Conservation (phyloP, 2,113 vertebrate genomes). For the Ceyx cyanopectus region DNA sequence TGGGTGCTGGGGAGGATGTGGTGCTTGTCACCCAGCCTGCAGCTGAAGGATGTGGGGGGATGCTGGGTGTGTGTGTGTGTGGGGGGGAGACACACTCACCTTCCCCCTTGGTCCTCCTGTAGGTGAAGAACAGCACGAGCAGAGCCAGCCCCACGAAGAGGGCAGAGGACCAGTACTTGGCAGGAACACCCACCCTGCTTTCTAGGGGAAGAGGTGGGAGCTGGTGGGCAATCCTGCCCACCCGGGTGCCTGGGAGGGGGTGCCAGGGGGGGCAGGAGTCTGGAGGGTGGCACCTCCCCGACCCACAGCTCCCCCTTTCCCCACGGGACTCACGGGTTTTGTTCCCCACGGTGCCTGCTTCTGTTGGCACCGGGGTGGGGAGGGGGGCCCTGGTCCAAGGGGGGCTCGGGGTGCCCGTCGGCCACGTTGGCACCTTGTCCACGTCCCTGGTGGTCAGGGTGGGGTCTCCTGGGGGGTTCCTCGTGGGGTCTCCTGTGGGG, state of each 20-base stretch:
- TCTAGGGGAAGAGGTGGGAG: neutral
- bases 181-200: accelerated
- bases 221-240: neutral
- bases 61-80: accelerated
- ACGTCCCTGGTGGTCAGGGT: accelerated
- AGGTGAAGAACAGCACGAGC: slow-evolving; percentile 35
- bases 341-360: accelerated
- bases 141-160: slow-evolving; percentile 6
- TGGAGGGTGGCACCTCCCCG: neutral
- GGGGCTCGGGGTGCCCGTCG: accelerated
- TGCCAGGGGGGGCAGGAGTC: neutral
- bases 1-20: neutral
- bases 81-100: no score
- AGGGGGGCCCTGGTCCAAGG: accelerated
- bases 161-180: neutral
- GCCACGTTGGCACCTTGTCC: accelerated
- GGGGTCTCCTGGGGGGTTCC: accelerated
- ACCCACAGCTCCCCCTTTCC: accelerated
- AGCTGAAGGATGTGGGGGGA: accelerated
- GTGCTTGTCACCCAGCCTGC: accelerated
- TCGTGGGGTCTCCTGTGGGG: neutral
- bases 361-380: accelerated
- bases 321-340: neutral
- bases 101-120: neutral
- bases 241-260: neutral